Evolutionary conservation across 2,888 invertebrate species (phyloP).

Genomic region (Germaria angustata): DNA sequence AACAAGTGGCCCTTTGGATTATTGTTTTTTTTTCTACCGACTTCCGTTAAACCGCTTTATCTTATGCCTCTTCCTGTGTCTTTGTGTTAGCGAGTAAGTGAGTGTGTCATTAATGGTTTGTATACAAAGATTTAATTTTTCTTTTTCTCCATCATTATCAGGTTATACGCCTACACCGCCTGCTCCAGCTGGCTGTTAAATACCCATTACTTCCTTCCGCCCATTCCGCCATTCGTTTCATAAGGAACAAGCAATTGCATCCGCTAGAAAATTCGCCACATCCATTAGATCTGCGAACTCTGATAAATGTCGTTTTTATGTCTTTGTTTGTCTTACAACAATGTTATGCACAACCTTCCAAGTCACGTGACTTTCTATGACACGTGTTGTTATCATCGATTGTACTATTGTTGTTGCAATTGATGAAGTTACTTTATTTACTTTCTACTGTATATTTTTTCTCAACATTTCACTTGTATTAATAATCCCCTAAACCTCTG

Average conservation of each 20-base stretch:
- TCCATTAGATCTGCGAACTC: conserved; percentile 56
- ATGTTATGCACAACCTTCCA: conserved; percentile 28
- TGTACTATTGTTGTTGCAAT: conserved; percentile 21
- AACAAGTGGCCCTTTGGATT: conserved; percentile 49
- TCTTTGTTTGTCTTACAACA: conserved; percentile 56
- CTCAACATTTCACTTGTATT: conserved; percentile 23
- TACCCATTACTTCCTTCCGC: conserved; percentile 54
- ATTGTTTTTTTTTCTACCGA: background rate
- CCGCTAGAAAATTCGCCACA: conserved; percentile 54
- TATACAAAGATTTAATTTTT: conserved; percentile 61
- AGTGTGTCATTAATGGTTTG: conserved; percentile 61
- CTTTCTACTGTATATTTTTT: background rate
- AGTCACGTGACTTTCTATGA: conserved; percentile 62
- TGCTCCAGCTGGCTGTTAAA: conserved; percentile 40
- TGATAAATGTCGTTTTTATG: conserved; percentile 36
- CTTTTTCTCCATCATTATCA: conserved; percentile 46
- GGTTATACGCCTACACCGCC: conserved; percentile 54
- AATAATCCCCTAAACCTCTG: conserved; percentile 29
- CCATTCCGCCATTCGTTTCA: background rate
- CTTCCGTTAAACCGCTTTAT: conserved; percentile 57
- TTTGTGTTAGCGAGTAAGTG: background rate
- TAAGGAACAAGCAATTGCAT: conserved; percentile 28
- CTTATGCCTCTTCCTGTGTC: conserved; percentile 1
- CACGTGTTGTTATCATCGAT: conserved; percentile 61
- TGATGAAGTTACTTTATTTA: conserved; percentile 22